Percentiles rank a stretch among this genome's conserved stretches.
phyloP scores from a whole-genome alignment of 2,113 vertebrate species.

The Cyphomyrus discorhynchus region DNA sequence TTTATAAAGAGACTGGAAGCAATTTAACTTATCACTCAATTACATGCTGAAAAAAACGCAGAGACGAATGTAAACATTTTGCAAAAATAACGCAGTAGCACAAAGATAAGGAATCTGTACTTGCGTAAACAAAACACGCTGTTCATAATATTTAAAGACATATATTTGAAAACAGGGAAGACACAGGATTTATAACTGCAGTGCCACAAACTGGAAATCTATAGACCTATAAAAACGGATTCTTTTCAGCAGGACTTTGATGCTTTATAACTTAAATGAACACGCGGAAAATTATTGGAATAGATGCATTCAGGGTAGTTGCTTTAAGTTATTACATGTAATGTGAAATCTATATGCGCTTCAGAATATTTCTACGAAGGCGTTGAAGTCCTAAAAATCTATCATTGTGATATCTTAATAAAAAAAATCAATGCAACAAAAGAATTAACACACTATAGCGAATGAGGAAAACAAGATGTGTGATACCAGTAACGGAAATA shows the following conservation, averaged over 20 bases:
- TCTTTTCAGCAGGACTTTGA: not conserved
- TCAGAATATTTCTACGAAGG: not conserved
- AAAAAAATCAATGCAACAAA: not conserved
- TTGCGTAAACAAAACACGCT: not conserved
- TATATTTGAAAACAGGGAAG: not conserved
- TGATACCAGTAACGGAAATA: not conserved
- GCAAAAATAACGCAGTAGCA: not conserved
- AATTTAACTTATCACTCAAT: constrained; percentile 21
- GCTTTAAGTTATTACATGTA: not conserved
- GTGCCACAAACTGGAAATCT: not conserved
- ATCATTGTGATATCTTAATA: not conserved
- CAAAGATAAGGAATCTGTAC: not conserved
- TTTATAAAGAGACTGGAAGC: constrained; percentile 10
- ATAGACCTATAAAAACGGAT: not conserved
- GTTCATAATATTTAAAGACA: not conserved
- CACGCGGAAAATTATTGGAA: not conserved
- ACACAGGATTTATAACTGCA: not conserved
- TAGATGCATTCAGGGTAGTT: not conserved
- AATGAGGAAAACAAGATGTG: not conserved
- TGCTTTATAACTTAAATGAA: not conserved
- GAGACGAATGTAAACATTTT: not conserved
- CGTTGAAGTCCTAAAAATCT: not conserved
- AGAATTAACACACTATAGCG: not conserved
- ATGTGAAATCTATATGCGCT: not conserved
- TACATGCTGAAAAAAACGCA: not conserved